Evolutionary conservation across 2,797 vertebrate species (phyloP), one percentile per base, ranked within the genome.

Genomic region (Agapornis canus): DNA sequence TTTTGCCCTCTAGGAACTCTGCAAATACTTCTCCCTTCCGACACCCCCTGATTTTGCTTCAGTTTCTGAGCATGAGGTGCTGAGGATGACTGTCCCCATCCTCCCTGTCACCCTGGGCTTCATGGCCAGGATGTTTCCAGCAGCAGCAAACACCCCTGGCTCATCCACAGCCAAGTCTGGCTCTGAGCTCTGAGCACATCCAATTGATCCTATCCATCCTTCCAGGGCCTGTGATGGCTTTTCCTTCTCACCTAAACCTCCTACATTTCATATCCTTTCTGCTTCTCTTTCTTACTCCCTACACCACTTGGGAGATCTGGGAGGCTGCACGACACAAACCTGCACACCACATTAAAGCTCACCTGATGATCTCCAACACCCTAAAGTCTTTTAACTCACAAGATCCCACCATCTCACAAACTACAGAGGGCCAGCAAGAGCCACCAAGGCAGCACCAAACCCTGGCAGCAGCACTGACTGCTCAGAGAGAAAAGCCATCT

Each of bases 231-330:
- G 11, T 17, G 64, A 48, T 6, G 40, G 26, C 14, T 81, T 42
- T 45, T 83, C 49, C 77, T 48, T 70, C 56, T 71, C 13, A 47
- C 1, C 72, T 37, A 29, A 40, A 79, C 9, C 64, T 76, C 57
- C 20, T 18, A 2, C n/a, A 27, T 51, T 69, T 32, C 43, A 22
- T 2, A 4, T 10, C 47, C 57, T 25, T 75, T 71, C 68, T 57
- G 4, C 26, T 51, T 63, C 60, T 65, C 42, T 40, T 80, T 22
- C 31, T 60, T 18, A 56, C 17, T 64, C 63, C 52, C 40, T 25
- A 17, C 29, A 32, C 9, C 0, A 0, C 35, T 19, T 14, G 45
- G 81, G 60, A 70, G 69, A 70, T 39, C 5, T 49, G n/a, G 39
- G 35, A 92, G 40, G 64, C 29, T 64, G 48, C 47, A 37, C 2